phyloP scores from a whole-genome alignment of 2,797 vertebrate genomes.

The Acridotheres tristis region DNA sequence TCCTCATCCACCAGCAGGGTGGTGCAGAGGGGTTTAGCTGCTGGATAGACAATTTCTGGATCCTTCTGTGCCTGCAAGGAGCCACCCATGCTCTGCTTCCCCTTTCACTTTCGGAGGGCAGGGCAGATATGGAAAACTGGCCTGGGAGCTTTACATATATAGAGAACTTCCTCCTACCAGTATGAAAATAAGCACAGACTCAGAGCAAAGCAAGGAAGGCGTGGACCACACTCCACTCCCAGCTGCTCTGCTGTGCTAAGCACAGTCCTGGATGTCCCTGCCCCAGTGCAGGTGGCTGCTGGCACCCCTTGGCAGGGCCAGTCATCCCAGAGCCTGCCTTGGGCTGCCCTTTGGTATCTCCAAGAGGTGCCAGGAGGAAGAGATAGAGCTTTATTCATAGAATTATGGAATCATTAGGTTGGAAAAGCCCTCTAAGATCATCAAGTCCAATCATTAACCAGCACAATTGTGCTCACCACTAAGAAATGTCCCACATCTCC shows the following conservation, averaged over 20 bases:
- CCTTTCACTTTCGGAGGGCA: background rate
- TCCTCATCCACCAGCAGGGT: fast-evolving
- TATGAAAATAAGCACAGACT: background rate
- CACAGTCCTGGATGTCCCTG: background rate
- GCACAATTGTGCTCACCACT: background rate
- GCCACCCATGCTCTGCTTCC: background rate
- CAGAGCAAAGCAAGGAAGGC: background rate
- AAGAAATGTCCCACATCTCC: background rate
- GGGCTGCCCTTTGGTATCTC: background rate
- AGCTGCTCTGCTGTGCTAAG: background rate
- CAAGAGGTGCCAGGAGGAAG: background rate
- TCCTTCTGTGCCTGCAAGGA: background rate
- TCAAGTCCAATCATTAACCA: background rate
- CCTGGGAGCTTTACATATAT: background rate
- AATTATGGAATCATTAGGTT: background rate
- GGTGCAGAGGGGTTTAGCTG: background rate
- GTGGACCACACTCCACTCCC: fast-evolving
- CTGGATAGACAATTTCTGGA: background rate
- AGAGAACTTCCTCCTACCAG: background rate
- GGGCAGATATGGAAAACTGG: background rate
- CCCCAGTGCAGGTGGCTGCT: background rate
- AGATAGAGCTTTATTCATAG: background rate
- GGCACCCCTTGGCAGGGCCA: background rate
- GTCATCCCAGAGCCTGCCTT: background rate
- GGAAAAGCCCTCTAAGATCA: background rate